These are phyloP conservation scores for Brotula barbata DNA, from an alignment of 2,797 vertebrate species.

Conservation along the genomic window DNA sequence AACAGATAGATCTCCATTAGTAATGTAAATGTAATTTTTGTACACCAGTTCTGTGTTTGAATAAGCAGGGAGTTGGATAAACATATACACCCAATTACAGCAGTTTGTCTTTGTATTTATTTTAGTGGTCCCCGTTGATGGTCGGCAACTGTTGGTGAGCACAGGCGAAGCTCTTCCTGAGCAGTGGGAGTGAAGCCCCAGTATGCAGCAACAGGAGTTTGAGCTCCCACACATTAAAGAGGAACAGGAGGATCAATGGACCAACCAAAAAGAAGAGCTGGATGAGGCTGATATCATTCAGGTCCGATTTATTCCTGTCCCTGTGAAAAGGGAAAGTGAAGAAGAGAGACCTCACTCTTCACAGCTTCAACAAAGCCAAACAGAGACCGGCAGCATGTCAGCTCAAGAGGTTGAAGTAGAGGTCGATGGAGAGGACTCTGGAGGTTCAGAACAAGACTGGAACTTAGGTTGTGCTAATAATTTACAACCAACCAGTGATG, in stretches of 20 bases:
- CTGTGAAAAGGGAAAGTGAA: neutral
- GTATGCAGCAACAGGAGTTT: neutral
- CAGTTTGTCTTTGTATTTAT: neutral
- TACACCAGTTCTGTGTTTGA: no score
- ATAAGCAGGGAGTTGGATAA: no score
- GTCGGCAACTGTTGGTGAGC: neutral
- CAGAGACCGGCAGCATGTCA: neutral
- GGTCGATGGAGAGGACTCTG: neutral
- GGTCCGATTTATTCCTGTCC: neutral
- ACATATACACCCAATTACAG: no score
- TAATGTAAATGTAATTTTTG: no score
- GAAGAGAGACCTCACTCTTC: neutral
- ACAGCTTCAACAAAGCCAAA: neutral
- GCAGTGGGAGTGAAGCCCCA: neutral
- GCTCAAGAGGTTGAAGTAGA: neutral
- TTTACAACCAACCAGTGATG: neutral
- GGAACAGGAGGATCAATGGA: neutral
- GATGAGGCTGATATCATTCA: neutral
- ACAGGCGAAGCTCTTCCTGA: neutral
- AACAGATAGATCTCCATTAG: no score
- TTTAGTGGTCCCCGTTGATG: neutral
- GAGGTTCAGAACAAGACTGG: neutral
- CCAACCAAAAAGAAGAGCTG: neutral
- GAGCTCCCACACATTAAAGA: neutral
- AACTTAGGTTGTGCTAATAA: neutral